Evolutionary conservation across 2,113 vertebrate species (phyloP).

Genomic region (Naja naja): DNA sequence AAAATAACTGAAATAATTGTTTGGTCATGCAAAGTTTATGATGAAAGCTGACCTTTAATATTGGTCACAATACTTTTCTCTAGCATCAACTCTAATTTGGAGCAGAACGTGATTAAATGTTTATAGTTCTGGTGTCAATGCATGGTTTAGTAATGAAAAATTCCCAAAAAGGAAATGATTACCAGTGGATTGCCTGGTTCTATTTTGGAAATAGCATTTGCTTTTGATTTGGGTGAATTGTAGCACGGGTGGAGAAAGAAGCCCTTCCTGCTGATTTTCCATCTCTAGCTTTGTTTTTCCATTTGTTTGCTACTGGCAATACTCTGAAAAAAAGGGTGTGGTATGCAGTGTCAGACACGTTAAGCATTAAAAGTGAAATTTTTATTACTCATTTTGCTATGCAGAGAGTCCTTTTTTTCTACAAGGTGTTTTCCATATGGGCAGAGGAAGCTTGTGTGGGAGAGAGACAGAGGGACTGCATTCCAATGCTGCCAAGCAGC

Average conservation of each 20-base stretch:
- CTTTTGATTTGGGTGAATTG: conserved; percentile 28
- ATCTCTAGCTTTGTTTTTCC: conserved; percentile 39
- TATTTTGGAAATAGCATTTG: conserved; percentile 27
- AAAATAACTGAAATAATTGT: background rate
- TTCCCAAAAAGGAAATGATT: background rate
- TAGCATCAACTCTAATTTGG: conserved; percentile 25
- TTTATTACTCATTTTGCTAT: conserved; percentile 30
- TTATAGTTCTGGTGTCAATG: background rate
- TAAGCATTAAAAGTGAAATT: conserved; percentile 20
- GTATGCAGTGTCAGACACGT: conserved; percentile 44
- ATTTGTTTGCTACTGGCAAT: conserved; percentile 53
- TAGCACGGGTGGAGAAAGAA: conserved; percentile 28
- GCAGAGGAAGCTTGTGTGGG: background rate
- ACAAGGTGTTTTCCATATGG: background rate
- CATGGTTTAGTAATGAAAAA: conserved; percentile 3
- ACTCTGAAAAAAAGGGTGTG: conserved; percentile 48
- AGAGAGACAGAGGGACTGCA: background rate
- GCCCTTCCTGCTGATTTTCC: conserved; percentile 47
- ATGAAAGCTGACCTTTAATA: conserved; percentile 20
- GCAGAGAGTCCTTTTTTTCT: background rate
- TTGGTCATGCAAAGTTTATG: conserved; percentile 19
- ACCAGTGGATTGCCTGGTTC: background rate
- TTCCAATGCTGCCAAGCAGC: background rate
- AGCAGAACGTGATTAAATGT: background rate
- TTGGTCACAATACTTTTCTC: conserved; percentile 18